phyloP scores from a whole-genome alignment of 2,113 vertebrate species.

The Silurus meridionalis region DNA sequence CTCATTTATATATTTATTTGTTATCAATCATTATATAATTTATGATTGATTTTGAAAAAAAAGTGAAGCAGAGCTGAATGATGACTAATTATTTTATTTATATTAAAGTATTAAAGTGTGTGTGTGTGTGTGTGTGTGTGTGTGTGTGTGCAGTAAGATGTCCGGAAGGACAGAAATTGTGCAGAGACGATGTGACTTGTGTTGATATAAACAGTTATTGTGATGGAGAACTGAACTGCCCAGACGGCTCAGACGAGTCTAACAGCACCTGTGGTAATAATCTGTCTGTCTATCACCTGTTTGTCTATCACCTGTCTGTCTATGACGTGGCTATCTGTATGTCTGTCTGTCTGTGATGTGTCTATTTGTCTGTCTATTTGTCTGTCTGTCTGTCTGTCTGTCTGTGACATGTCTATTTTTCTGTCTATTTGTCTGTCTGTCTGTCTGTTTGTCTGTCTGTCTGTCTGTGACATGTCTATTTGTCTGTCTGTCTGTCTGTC shows the following conservation, averaged over 20 bases:
- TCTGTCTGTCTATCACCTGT: not conserved
- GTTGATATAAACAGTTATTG: conserved; percentile 58
- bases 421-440: not conserved
- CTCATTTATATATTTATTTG: not conserved
- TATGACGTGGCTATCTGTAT: no score
- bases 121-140: not conserved
- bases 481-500: no score
- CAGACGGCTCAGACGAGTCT: conserved; percentile 66
- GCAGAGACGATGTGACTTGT: conserved; percentile 55
- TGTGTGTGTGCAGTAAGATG: conserved; percentile 53
- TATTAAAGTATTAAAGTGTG: not conserved
- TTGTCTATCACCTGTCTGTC: not conserved
- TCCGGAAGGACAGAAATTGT: conserved; percentile 53
- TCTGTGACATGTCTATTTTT: no score
- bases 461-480: not conserved
- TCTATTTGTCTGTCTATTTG: not conserved
- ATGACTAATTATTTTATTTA: not conserved
- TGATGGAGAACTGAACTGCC: conserved; percentile 66
- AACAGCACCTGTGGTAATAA: conserved; percentile 60
- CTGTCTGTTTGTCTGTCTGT: not conserved
- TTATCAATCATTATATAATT: not conserved
- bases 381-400: not conserved
- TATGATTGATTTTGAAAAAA: not conserved
- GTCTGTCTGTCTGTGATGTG: not conserved
- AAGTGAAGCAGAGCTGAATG: not conserved